Evolutionary conservation across 2,113 vertebrate genomes (phyloP), one percentile per base, ranked within the genome.

Genomic region (Pollachius pollachius): DNA sequence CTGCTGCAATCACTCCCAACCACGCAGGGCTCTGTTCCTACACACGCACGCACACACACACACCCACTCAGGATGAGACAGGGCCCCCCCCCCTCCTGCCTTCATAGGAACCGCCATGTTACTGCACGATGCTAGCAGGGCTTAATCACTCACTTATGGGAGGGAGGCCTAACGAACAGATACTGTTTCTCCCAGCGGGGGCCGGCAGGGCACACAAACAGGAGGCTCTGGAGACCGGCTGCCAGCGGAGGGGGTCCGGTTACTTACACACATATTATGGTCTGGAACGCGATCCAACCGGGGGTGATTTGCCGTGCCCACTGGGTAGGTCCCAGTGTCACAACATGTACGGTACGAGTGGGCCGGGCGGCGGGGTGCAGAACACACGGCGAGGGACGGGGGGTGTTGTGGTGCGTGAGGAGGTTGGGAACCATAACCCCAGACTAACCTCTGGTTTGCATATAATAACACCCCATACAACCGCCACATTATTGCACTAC

Each of bases 71-170:
- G 41, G 41, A 48, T 9, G 41, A 48, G 41, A 48, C 11, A 7
- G 9, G 7, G 8, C 12, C 41, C 41, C 41, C 12, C 41, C 41
- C 12, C 41, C 41, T 9, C 41, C 41, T 9, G 7, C 41, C 41
- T 7, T 9, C 76, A 80, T 65, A 73, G 71, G 75, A 67, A 75
- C 72, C 61, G 9, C 58, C 75, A 76, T 78, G 77, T 72, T 65
- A 19, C 64, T 77, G 71, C 76, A 75, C 68, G 57, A 70, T 63
- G 72, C 82, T 65, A 52, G 80, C 79, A 74, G 64, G 67, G 62
- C 64, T 78, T 87, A 89, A 88, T 88, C 82, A 89, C 83, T 88
- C 76, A 80, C 83, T 87, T 86, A 87, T 83, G 85, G 81, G 77
- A 79, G 85, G 81, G 77, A 79, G 80, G 75, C 75, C 81, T 77